Evolutionary conservation across 2,113 vertebrate species (phyloP).

Genomic region (Archilochus colubris): DNA sequence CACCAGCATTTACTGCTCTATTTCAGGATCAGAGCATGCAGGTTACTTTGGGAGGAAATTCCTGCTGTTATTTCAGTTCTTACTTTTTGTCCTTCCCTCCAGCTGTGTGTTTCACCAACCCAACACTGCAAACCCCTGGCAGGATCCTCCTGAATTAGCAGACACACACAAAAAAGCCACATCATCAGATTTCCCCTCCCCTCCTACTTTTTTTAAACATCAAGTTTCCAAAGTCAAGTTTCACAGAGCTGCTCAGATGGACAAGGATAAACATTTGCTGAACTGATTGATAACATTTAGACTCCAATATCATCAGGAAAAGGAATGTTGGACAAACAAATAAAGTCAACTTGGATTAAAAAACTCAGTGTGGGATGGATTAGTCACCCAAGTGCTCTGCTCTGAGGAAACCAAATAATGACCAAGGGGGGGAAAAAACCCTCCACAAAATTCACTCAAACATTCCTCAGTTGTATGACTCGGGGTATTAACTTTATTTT

Average conservation of each 20-base stretch:
- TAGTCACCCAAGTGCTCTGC: constrained; percentile 4
- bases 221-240: constrained; percentile 40
- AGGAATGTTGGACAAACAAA: constrained; percentile 36
- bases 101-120: constrained; percentile 36
- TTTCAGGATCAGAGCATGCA: background rate
- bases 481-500: background rate
- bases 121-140: background rate
- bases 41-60: background rate
- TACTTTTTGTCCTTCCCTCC: background rate
- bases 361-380: constrained; percentile 23
- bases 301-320: background rate
- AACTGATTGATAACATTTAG: background rate
- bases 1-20: background rate
- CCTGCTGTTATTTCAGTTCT: background rate
- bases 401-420: background rate
- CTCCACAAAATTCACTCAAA: background rate
- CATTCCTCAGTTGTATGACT: background rate
- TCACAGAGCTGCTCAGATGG: background rate
- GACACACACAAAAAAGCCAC: background rate
- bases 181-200: background rate
- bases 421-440: background rate
- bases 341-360: background rate
- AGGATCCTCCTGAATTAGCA: background rate
- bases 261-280: constrained; percentile 43
- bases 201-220: background rate